phyloP scores from a whole-genome alignment of 1,140 invertebrate species.

The Asbolus verrucosus region DNA sequence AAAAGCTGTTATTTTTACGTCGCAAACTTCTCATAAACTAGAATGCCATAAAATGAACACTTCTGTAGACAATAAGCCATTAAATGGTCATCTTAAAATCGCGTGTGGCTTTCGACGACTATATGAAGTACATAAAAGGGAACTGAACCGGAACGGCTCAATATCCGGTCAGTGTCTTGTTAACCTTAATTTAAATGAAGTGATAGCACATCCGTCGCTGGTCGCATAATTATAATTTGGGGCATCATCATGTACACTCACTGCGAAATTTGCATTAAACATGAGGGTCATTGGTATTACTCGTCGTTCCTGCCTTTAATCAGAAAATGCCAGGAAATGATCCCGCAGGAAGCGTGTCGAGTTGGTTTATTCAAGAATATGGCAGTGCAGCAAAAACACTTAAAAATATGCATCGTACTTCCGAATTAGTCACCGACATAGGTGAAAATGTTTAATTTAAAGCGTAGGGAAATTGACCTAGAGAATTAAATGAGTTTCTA shows the following conservation, averaged over 20 bases:
- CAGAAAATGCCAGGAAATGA: neutral
- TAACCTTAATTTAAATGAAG: conserved; percentile 1
- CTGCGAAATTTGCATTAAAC: neutral
- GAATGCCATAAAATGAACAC: neutral
- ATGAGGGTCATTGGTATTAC: conserved; percentile 1
- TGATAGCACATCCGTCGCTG: neutral
- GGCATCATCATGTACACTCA: neutral
- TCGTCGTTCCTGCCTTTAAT: neutral
- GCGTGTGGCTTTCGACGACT: neutral
- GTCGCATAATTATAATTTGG: neutral
- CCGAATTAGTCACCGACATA: too few relatives aligned
- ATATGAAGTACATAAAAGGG: neutral
- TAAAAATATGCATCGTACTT: too few relatives aligned
- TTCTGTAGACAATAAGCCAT: conserved; percentile 4
- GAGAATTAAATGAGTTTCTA: too few relatives aligned
- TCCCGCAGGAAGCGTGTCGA: too few relatives aligned
- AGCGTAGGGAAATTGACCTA: too few relatives aligned
- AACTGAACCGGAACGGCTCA: neutral
- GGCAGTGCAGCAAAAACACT: too few relatives aligned
- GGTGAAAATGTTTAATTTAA: too few relatives aligned
- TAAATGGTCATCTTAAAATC: conserved; percentile 5
- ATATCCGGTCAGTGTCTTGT: neutral
- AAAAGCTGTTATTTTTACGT: too few relatives aligned
- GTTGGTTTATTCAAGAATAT: too few relatives aligned
- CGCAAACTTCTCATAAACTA: neutral